phyloP scores from a whole-genome alignment of 2,113 vertebrate genomes.

The Mystacornis crossleyi region DNA sequence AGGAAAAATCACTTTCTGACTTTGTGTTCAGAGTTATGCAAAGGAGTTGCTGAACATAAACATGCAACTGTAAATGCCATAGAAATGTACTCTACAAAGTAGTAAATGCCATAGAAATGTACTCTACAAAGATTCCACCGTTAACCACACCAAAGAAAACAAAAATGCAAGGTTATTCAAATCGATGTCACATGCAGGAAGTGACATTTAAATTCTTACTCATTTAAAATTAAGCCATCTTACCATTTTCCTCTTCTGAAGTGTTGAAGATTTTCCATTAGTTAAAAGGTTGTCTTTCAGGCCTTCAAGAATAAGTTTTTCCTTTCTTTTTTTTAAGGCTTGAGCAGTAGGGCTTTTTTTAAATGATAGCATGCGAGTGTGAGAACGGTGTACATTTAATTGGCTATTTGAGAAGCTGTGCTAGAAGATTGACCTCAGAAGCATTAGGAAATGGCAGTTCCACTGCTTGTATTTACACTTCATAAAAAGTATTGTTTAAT shows the following conservation, averaged over 20 bases:
- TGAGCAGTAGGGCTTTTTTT: background rate
- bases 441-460: background rate
- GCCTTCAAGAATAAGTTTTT: conserved; percentile 25
- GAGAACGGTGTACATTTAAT: background rate
- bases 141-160: conserved; percentile 61
- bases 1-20: background rate
- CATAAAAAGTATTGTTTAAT: conserved; percentile 42
- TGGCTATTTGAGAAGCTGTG: conserved; percentile 2
- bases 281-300: conserved; percentile 12
- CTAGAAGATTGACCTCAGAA: background rate
- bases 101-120: conserved; percentile 25
- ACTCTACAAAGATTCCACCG: conserved; percentile 19
- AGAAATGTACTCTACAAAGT: conserved; percentile 34
- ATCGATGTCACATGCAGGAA: conserved; percentile 47
- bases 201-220: conserved; percentile 60
- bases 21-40: conserved; percentile 31
- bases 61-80: conserved; percentile 5
- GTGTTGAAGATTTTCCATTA: conserved; percentile 31
- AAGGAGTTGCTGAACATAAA: conserved; percentile 5
- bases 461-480: conserved; percentile 18
- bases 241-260: conserved; percentile 45
- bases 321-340: background rate
- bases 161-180: conserved; percentile 53
- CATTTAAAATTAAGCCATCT: conserved; percentile 32
- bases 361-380: background rate